These are phyloP conservation scores for Microcebus ravelobensis DNA, from an alignment of 2,113 vertebrate genomes.

Conservation along the genomic window DNA sequence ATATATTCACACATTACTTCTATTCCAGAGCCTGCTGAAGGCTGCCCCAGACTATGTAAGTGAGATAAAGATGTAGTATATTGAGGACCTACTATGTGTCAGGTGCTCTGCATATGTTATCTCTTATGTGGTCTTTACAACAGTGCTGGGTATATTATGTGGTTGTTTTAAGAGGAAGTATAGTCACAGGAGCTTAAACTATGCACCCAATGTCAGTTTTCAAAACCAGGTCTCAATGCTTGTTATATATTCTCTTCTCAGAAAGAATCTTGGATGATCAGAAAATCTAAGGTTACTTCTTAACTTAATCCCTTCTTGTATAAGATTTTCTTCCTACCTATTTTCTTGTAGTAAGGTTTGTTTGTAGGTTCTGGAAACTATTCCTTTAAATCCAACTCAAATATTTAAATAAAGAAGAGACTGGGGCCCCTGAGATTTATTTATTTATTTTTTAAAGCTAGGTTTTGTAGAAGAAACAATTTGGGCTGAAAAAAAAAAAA, in stretches of 20 bases:
- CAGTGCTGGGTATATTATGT: not conserved
- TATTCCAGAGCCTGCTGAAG: not conserved
- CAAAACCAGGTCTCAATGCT: not conserved
- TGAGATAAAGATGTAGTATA: not conserved
- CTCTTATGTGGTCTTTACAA: not conserved
- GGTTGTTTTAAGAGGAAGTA: not conserved
- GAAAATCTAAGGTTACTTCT: not conserved
- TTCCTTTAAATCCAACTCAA: slow-evolving; percentile 32
- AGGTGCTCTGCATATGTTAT: not conserved
- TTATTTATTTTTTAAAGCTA: not conserved
- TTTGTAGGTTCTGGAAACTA: slow-evolving; percentile 14
- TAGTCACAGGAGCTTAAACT: not conserved
- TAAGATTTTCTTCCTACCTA: not conserved
- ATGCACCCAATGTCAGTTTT: not conserved
- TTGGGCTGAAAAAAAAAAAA: not conserved
- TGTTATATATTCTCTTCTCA: not conserved
- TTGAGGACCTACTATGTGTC: not conserved
- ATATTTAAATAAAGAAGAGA: slow-evolving; percentile 50
- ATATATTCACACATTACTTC: rapidly evolving
- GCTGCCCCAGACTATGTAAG: not conserved
- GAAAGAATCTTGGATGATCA: not conserved
- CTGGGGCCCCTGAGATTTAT: not conserved
- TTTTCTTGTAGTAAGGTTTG: not conserved
- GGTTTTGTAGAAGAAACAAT: slow-evolving; percentile 45
- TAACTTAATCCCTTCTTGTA: not conserved